A percentile compares a stretch with the other conserved stretches of the same genome.
Conservation (phyloP, 2,797 vertebrate species). For the Cuniculus paca region DNA sequence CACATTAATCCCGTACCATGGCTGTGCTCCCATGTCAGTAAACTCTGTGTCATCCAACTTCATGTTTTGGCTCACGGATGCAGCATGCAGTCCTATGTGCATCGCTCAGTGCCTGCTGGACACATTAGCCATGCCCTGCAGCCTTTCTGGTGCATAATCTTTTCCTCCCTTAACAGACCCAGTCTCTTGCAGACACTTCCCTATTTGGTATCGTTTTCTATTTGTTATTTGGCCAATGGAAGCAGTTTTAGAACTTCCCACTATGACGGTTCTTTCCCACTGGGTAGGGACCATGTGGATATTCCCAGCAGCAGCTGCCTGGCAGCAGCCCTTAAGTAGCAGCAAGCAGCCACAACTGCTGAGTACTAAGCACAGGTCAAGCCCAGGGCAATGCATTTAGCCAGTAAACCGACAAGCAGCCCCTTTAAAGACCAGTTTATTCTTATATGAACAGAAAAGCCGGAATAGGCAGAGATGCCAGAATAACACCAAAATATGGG, state of each 20-base stretch:
- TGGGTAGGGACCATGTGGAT: not conserved
- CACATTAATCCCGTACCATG: not conserved
- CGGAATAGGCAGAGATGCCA: not conserved
- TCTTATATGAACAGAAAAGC: not conserved
- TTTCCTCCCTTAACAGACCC: not conserved
- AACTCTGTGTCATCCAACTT: not conserved
- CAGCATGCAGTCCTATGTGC: not conserved
- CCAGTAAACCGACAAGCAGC: not conserved
- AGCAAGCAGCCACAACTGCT: not conserved
- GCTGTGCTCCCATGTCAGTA: not conserved
- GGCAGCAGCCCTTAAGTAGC: not conserved
- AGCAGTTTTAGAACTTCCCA: not conserved
- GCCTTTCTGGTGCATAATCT: not conserved
- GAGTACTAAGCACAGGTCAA: not conserved
- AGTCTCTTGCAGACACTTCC: no score
- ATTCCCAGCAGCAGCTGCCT: not conserved
- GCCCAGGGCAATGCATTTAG: not conserved
- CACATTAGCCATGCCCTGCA: not conserved
- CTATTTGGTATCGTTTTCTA: not conserved
- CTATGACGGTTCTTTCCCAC: not conserved
- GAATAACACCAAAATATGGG: not conserved
- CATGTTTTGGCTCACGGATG: not conserved
- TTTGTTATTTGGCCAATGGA: not conserved
- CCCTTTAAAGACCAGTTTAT: not conserved
- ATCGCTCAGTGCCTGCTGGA: not conserved